Conservation (phyloP, 2,113 vertebrate species). For the Cromileptes altivelis region DNA sequence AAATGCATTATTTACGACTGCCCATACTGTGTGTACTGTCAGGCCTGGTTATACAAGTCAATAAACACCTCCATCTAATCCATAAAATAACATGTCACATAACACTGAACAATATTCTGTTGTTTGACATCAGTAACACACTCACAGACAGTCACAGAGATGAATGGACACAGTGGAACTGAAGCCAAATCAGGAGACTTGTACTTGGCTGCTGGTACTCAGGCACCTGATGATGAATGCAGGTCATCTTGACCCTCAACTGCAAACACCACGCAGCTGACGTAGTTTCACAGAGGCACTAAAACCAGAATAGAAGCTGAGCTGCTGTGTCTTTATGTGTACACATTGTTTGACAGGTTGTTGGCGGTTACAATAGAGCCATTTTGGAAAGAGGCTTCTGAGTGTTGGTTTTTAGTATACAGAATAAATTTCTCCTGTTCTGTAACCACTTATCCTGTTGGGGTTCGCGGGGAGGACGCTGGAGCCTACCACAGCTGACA, state of each 20-base stretch:
- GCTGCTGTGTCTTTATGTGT: not conserved
- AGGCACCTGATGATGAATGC: not conserved
- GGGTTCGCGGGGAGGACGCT: no score
- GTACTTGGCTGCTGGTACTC: not conserved
- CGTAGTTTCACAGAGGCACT: conserved; percentile 1
- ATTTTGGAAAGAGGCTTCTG: not conserved
- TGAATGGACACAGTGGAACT: not conserved
- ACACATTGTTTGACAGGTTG: not conserved
- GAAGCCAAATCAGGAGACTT: not conserved
- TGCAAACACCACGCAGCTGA: not conserved
- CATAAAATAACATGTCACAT: not conserved
- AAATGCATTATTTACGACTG: conserved; percentile 7
- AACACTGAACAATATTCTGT: not conserved
- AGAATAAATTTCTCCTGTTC: not conserved
- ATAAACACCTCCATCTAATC: not conserved
- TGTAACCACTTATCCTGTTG: no score
- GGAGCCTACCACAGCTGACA: no score
- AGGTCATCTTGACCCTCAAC: conserved; percentile 6
- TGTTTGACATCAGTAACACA: not conserved
- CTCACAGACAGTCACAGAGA: not conserved
- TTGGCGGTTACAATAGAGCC: not conserved
- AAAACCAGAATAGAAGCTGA: conserved; percentile 25
- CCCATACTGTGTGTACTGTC: not conserved
- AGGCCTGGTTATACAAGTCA: not conserved
- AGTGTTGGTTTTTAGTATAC: not conserved